These are phyloP conservation scores for Bambusicola thoracicus DNA, from an alignment of 2,113 vertebrate species.

Conservation along the genomic window DNA sequence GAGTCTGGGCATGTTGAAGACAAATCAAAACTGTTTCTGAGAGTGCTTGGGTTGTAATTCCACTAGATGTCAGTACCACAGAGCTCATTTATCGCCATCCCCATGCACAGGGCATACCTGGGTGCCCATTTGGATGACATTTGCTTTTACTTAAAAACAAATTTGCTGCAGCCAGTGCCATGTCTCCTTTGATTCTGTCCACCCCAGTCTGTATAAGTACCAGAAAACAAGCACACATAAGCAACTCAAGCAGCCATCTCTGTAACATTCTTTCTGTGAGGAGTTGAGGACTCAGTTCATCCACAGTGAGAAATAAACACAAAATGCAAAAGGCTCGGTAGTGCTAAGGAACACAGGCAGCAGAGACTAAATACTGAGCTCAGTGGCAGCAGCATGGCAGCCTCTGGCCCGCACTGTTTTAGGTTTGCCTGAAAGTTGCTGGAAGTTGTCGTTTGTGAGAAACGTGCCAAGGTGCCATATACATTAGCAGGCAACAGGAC, in stretches of 20 bases:
- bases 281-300: neutral
- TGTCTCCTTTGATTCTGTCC: neutral
- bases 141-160: neutral
- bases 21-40: neutral
- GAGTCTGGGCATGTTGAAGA: neutral
- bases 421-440: neutral
- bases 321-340: neutral
- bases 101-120: neutral
- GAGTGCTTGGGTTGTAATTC: neutral
- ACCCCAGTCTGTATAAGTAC: neutral
- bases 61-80: slow-evolving; percentile 73
- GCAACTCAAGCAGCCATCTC: fast-evolving
- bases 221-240: neutral
- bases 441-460: neutral
- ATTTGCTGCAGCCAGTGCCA: neutral
- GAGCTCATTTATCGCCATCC: neutral
- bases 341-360: neutral
- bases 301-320: neutral
- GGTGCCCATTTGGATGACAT: neutral
- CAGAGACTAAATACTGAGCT: neutral
- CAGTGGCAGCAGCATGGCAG: neutral
- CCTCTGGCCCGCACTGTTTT: neutral
- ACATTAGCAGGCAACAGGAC: neutral
- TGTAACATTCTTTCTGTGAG: neutral
- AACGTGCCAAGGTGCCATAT: neutral